Conservation (phyloP, 2,113 vertebrate species). For the Platichthys flesus region DNA sequence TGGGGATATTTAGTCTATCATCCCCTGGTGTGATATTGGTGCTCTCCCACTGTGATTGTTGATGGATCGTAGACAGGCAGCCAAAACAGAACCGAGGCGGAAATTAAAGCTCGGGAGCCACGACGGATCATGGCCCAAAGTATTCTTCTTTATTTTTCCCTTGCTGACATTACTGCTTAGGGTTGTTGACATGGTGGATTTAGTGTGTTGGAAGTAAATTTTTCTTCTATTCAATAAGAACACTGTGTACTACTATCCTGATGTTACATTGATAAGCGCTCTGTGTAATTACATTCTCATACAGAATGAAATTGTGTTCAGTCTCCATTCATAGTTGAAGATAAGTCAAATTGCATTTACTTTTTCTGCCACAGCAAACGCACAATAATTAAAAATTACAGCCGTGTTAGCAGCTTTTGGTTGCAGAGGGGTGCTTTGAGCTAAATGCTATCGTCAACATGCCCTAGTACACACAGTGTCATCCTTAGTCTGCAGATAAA, state of each 20-base stretch:
- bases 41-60: constrained; percentile 38
- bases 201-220: not conserved
- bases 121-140: not conserved
- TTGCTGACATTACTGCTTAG: constrained; percentile 21
- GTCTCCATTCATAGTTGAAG: no score
- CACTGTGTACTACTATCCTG: not conserved
- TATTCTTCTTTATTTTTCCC: constrained; percentile 19
- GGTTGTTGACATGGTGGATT: constrained; percentile 23
- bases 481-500: no score
- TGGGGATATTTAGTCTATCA: constrained; percentile 48
- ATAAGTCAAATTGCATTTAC: no score
- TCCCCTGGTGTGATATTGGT: constrained; percentile 28
- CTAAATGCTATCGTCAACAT: not conserved
- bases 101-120: constrained; percentile 47
- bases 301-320: no score
- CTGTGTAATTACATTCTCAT: not conserved
- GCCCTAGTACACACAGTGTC: not conserved
- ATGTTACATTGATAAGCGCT: not conserved
- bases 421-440: no score
- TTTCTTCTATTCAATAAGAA: not conserved
- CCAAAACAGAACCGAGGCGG: constrained; percentile 44
- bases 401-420: no score
- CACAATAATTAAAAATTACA: not conserved
- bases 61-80: constrained; percentile 43
- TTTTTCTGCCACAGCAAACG: no score